Base-by-base conservation (phyloP, 2,113 vertebrate genomes). In the Pterocles orientalis region DNA sequence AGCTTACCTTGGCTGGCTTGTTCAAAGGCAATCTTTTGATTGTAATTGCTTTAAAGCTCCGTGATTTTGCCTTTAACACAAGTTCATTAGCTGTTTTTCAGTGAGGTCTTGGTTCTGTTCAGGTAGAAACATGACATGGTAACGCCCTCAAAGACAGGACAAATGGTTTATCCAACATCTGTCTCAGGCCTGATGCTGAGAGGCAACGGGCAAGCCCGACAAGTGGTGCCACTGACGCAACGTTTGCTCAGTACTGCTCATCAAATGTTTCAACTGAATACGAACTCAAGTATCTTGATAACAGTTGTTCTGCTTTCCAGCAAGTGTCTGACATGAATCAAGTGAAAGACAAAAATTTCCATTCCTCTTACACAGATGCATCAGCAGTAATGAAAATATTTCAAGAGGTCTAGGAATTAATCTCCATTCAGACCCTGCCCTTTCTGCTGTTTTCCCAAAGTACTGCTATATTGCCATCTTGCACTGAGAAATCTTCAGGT, bases 271-370 rank as follows among this genome's bases (percentile, higher is more conserved):
- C 70, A 45, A 12, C 18, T 72, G 29, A 90, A 65, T 70, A 31
- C 39, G 60, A 88, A 24, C 71, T 73, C 62, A 1, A 57, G 36
- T 24, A 57, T 88, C 60, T 56, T 54, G 31, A 47, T 19, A 65
- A 65, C 71, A 92, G 73, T 81, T 79, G 54, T 83, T 92, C 61
- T 88, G 62, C 50, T 88, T 92, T 93, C 91, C 83, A 95, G 62
- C n/a, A 83, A 92, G 47, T 43, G 41, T 87, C 70, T 82, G 61
- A 60, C 34, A 43, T 19, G 28, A 82, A 87, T 24, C 21, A 61
- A 87, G 29, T 24, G n/a, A 91, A 96, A 86, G 71, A 89, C 45
- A 82, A 89, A 91, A 91, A 65, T 69, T 84, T 36, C 19, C 48
- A 45, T 82, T 81, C 88, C 75, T 90, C 47, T 92, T 53, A 68